Conservation (phyloP, 2,797 vertebrate genomes). For the Dromococcyx pavoninus region DNA sequence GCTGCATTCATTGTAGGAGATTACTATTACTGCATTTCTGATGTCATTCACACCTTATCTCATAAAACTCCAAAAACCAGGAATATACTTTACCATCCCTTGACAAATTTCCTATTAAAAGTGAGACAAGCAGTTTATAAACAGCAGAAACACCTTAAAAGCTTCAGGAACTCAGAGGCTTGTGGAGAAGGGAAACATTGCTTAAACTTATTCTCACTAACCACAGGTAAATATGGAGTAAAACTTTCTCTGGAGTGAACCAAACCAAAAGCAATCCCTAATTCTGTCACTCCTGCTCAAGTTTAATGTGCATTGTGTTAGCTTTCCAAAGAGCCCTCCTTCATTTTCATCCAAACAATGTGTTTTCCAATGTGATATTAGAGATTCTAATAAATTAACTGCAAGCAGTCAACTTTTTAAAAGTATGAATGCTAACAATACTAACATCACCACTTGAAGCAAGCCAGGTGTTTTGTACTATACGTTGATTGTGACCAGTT, state of each 20-base stretch:
- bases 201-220: background rate
- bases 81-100: background rate
- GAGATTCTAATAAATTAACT: background rate
- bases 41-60: background rate
- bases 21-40: background rate
- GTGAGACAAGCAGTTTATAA: background rate
- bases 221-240: background rate
- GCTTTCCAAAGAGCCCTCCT: background rate
- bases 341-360: background rate
- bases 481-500: background rate
- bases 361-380: background rate
- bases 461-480: background rate
- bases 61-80: background rate
- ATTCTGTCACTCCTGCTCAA: background rate
- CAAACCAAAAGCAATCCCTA: background rate
- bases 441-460: background rate
- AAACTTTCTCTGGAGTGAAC: background rate
- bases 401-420: background rate
- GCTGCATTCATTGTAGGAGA: background rate
- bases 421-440: background rate
- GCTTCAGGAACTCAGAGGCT: background rate
- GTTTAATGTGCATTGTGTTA: background rate
- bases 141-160: background rate
- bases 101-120: slow-evolving; percentile 7
- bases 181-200: background rate